These are phyloP conservation scores for Spea bombifrons DNA, from an alignment of 2,113 vertebrate genomes.

Conservation along the genomic window DNA sequence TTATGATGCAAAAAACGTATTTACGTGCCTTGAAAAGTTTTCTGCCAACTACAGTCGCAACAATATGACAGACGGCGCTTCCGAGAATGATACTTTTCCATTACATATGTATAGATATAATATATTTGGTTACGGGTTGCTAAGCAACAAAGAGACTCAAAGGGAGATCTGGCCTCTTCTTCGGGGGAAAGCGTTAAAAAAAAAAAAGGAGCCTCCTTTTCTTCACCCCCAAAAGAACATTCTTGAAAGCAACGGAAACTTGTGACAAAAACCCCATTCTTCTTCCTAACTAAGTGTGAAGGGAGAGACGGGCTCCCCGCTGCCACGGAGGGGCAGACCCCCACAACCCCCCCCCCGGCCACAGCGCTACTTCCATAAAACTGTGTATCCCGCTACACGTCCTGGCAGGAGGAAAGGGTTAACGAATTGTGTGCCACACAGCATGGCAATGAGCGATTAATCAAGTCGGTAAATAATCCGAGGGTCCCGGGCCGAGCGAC, in stretches of 20 bases:
- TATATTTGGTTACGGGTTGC: not conserved
- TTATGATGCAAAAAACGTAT: too few species aligned
- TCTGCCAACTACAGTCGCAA: too few species aligned
- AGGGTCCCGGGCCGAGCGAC: slow-evolving; percentile 6
- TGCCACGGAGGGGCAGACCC: slow-evolving; percentile 21
- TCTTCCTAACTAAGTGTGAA: slow-evolving; percentile 40
- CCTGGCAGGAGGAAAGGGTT: slow-evolving; percentile 21
- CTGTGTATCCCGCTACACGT: not conserved
- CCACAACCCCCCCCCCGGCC: not conserved
- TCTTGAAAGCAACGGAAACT: slow-evolving; percentile 40
- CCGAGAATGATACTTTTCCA: too few species aligned
- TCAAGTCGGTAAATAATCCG: slow-evolving; percentile 22
- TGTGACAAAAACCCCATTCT: slow-evolving; percentile 35
- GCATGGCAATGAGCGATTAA: slow-evolving; percentile 29
- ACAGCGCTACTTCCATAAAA: not conserved
- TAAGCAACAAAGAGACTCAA: not conserved
- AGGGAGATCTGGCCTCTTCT: not conserved
- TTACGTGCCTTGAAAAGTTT: too few species aligned
- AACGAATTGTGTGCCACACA: slow-evolving; percentile 36
- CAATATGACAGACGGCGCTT: too few species aligned
- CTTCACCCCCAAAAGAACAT: slow-evolving; percentile 11
- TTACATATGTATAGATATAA: too few species aligned
- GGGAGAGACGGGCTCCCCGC: slow-evolving; percentile 23
- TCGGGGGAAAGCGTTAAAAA: slow-evolving; percentile 3
- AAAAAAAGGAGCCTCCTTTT: not conserved